These are phyloP conservation scores for Cinclus cinclus DNA, from an alignment of 2,113 vertebrate species.

Conservation along the genomic window DNA sequence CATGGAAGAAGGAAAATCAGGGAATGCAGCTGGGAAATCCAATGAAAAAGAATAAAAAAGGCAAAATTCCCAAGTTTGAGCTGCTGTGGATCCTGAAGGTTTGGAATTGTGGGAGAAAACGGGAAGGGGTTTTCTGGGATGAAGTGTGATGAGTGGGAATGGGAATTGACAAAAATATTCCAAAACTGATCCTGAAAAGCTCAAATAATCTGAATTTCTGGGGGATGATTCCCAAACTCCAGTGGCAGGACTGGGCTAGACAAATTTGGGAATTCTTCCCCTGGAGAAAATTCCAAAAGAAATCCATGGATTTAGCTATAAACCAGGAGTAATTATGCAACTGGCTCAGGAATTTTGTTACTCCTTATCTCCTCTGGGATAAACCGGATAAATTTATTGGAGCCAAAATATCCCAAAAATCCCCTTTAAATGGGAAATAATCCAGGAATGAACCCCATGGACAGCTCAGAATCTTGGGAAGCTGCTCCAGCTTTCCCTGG, in stretches of 20 bases:
- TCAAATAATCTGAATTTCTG: not conserved
- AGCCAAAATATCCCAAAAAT: not conserved
- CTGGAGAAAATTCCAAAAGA: too few relatives aligned
- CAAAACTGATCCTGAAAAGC: not conserved
- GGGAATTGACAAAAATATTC: not conserved
- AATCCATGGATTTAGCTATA: not conserved
- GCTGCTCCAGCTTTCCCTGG: not conserved
- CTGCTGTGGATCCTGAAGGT: not conserved
- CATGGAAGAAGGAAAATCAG: not conserved
- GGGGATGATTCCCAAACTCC: not conserved
- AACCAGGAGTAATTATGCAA: not conserved
- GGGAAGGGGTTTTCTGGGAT: not conserved
- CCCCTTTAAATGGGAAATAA: not conserved
- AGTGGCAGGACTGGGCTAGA: accelerated
- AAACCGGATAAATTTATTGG: accelerated
- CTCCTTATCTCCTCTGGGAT: not conserved
- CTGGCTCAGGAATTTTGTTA: not conserved
- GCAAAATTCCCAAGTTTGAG: not conserved
- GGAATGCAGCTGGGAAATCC: not conserved
- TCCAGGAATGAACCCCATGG: not conserved
- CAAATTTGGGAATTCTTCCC: not conserved
- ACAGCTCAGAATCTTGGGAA: not conserved
- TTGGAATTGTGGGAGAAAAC: not conserved
- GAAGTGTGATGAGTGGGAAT: not conserved
- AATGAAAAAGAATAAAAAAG: not conserved